These are phyloP conservation scores for Episyrphus balteatus DNA, from an alignment of 1,140 invertebrate species.

Conservation along the genomic window DNA sequence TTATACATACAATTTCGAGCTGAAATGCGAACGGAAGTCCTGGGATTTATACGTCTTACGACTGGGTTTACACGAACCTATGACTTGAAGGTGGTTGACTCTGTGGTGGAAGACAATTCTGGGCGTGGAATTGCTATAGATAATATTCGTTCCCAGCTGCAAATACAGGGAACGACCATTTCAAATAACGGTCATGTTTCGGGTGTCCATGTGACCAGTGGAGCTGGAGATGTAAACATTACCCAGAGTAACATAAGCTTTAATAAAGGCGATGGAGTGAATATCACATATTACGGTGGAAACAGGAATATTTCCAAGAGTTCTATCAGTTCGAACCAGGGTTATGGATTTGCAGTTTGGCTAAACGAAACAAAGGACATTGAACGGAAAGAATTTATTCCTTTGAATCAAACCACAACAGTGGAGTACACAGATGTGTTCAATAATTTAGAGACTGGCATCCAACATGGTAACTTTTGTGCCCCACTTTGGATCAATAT, in stretches of 20 bases:
- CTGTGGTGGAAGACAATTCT: conserved; percentile 76
- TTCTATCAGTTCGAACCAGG: conserved; percentile 65
- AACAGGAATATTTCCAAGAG: conserved; percentile 76
- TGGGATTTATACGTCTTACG: conserved; percentile 63
- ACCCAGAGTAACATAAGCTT: conserved; percentile 79
- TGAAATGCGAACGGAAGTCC: conserved; percentile 52
- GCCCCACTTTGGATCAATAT: conserved; percentile 68
- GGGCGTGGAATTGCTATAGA: conserved; percentile 84
- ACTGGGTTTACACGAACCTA: conserved; percentile 70
- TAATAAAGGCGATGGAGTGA: conserved; percentile 85
- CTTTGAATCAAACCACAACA: conserved; percentile 71
- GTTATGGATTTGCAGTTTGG: conserved; percentile 78
- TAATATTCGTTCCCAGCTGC: conserved; percentile 67
- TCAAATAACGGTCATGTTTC: conserved; percentile 79
- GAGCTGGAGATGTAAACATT: conserved; percentile 86
- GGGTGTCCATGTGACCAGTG: conserved; percentile 73
- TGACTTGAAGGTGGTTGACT: conserved; percentile 78
- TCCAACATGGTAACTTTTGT: conserved; percentile 72
- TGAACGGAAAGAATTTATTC: conserved; percentile 54
- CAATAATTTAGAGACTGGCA: conserved; percentile 70
- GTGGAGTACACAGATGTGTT: conserved; percentile 79
- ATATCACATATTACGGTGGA: conserved; percentile 86
- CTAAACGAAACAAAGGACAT: conserved; percentile 72
- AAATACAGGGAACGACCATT: conserved; percentile 70
- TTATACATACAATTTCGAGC: conserved; percentile 66